phyloP scores from a whole-genome alignment of 2,888 invertebrate genomes.

The Podabrus alpinus region DNA sequence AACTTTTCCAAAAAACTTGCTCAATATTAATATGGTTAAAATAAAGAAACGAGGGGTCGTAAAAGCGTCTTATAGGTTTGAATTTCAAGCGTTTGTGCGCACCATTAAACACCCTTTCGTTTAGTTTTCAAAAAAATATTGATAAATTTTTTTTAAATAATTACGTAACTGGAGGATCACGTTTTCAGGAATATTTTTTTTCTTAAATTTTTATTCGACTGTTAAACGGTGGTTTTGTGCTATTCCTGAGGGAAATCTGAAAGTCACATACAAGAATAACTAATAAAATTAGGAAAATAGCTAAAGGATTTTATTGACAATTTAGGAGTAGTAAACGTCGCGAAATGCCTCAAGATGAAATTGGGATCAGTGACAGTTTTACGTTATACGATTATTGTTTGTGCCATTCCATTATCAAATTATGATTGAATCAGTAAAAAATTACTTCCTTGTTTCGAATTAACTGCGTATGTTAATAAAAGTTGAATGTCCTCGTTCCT shows the following conservation, averaged over 20 bases:
- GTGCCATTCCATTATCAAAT: not conserved
- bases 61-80: not conserved
- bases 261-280: not conserved
- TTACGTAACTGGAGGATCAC: not conserved
- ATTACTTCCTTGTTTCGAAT: not conserved
- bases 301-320: not conserved
- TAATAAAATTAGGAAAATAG: constrained; percentile 1
- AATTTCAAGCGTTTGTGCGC: not conserved
- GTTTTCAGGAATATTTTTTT: not conserved
- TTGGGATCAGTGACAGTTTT: not conserved
- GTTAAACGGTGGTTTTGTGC: not conserved
- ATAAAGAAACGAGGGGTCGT: not conserved
- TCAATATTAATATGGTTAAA: not conserved
- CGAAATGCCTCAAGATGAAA: not conserved
- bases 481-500: not conserved
- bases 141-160: not conserved
- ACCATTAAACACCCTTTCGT: not conserved
- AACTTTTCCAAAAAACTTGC: not conserved
- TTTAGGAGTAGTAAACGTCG: not conserved
- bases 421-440: not conserved
- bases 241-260: not conserved
- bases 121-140: not conserved
- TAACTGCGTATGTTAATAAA: not conserved
- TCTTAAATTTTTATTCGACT: not conserved
- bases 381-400: not conserved